A percentile compares a stretch with the other conserved stretches of the same genome.
Conservation (phyloP, 2,797 vertebrate species). For the Leptodactylus fallax region DNA sequence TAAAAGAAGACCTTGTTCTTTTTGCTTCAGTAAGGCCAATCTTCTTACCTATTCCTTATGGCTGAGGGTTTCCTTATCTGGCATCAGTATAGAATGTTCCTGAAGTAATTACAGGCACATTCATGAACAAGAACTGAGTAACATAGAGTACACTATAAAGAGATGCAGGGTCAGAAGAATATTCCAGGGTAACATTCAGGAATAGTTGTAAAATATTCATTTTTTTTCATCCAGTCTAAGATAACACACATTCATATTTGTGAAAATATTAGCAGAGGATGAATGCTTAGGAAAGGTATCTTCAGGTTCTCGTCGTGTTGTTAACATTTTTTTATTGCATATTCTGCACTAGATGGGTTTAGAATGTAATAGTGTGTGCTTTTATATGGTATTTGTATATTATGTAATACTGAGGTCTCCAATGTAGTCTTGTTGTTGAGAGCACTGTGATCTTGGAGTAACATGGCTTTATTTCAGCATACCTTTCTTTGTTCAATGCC, state of each 20-base stretch:
- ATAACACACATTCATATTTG: no score
- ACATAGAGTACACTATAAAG: not conserved
- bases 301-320: not conserved
- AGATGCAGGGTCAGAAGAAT: not conserved
- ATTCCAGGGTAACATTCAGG: not conserved
- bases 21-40: conserved; percentile 3
- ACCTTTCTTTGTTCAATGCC: not conserved
- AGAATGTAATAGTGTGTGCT: not conserved
- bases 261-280: not conserved
- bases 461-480: not conserved
- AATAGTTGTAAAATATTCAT: not conserved
- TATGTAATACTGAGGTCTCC: not conserved
- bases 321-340: not conserved
- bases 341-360: not conserved
- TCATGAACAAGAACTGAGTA: not conserved
- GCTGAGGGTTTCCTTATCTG: conserved; percentile 43
- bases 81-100: conserved; percentile 27
- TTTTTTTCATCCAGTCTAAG: not conserved
- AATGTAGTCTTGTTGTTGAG: not conserved
- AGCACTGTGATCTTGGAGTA: not conserved
- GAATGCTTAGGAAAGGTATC: not conserved
- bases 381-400: not conserved
- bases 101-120: conserved; percentile 30
- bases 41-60: conserved; percentile 11
- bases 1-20: conserved; percentile 44